Evolutionary conservation across 2,888 invertebrate species (phyloP).

Genomic region (Folsomia manolachei): DNA sequence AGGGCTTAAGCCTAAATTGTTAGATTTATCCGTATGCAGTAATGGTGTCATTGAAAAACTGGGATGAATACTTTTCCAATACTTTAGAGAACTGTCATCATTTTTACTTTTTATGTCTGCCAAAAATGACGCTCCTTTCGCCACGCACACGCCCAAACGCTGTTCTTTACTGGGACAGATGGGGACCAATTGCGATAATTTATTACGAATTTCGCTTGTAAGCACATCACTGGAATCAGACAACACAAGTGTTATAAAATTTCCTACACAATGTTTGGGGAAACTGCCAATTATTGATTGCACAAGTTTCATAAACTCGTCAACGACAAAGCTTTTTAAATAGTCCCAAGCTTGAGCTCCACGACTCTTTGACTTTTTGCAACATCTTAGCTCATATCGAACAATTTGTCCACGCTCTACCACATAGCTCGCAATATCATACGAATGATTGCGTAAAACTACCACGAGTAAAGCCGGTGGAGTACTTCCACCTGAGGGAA

Average conservation of each 20-base stretch:
- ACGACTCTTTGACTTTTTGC: neutral
- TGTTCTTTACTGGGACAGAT: neutral
- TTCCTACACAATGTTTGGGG: too few relatives aligned
- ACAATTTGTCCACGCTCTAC: neutral
- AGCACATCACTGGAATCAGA: neutral
- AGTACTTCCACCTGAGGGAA: neutral
- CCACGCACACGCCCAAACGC: neutral
- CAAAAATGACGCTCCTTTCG: neutral
- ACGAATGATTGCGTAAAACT: neutral
- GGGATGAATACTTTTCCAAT: too few relatives aligned
- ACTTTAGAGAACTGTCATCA: too few relatives aligned
- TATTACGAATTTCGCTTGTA: neutral
- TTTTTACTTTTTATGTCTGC: too few relatives aligned
- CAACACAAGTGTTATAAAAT: neutral
- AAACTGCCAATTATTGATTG: neutral
- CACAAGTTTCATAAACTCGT: neutral
- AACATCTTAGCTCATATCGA: neutral
- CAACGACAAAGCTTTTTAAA: neutral
- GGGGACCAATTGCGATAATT: neutral
- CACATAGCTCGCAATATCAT: neutral
- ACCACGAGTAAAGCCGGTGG: neutral
- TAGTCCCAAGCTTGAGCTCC: neutral
- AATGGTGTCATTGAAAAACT: too few relatives aligned
- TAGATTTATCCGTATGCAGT: too few relatives aligned
- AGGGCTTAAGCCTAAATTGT: too few relatives aligned